Base-by-base conservation (phyloP, 1,140 invertebrate species). In the Cherax quadricarinatus region DNA sequence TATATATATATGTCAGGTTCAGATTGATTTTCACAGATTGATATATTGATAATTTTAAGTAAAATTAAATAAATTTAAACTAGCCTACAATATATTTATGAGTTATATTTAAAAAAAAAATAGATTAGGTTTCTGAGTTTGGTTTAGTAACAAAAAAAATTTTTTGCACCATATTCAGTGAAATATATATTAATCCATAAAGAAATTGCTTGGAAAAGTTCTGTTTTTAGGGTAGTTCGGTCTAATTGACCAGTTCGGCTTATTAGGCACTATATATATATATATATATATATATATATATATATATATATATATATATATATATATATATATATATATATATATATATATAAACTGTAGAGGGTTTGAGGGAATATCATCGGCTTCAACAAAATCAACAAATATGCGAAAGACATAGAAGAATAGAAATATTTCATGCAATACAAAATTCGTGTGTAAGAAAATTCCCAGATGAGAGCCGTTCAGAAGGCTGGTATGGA, bases 241-340 rank as follows among this genome's bases (percentile, higher is more conserved):
- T 12, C 12, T 57, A 57, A 6, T 57, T 6, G 53, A 57, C 53
- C 4, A 57, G 12, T 57, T 14, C 6, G 53, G 53, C 53, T 14
- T 57, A 62, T 24, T 14, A 16, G 41, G n/a, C 9, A 24, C 16
- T 1, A 85, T 60, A 62, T 85, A 62, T 83, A 41, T 70, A 70
- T 86, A 70, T 86, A 86, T 86, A 86, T 86, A 86, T 86, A 86
- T 86, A 86, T 86, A 86, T 86, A 86, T 86, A 86, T 86, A 86
- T 86, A 86, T 86, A 86, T 70, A 86, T 70, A 86, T 86, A 86
- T 86, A 86, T 86, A 86, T 86, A 86, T 86, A 86, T 86, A 86
- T 86, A 86, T 86, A 86, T 86, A 70, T 86, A 86, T 86, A 86
- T 86, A 86, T 86, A 86, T 66, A 66, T 66, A 66, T 66, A 66